These are phyloP conservation scores for Hippopotamus amphibius DNA, from an alignment of 2,113 vertebrate genomes.

Conservation along the genomic window DNA sequence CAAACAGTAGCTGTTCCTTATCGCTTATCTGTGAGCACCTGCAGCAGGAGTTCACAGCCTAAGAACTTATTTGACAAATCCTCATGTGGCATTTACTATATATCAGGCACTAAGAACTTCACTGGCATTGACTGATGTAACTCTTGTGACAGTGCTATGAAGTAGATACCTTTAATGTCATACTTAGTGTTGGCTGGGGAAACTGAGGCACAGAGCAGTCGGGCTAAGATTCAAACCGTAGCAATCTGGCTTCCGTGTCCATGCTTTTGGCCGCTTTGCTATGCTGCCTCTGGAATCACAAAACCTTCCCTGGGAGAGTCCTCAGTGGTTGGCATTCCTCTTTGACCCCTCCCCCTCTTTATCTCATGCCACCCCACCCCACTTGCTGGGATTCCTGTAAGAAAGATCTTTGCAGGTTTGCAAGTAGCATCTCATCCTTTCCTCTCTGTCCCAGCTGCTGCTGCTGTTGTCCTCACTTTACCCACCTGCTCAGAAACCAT, in stretches of 20 bases:
- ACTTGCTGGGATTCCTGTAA: neutral
- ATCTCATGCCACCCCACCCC: neutral
- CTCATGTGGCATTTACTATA: neutral
- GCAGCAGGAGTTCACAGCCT: neutral
- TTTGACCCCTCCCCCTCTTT: too few relatives aligned
- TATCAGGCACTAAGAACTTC: neutral
- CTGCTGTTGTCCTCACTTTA: neutral
- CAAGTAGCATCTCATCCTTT: neutral
- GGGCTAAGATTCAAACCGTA: neutral
- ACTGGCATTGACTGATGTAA: neutral
- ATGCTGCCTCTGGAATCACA: neutral
- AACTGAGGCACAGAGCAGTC: neutral
- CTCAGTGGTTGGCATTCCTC: rapidly evolving
- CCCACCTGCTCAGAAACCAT: neutral
- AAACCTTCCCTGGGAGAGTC: neutral
- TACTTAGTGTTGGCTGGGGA: neutral
- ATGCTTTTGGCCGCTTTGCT: neutral
- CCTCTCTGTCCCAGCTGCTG: neutral
- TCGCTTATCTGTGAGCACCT: neutral
- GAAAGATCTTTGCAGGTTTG: neutral
- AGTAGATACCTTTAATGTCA: neutral
- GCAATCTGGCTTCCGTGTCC: neutral
- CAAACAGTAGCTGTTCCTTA: neutral
- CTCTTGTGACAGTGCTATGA: neutral
- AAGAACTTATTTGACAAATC: neutral